Conservation (phyloP, 2,797 vertebrate species). For the Hydrophis major region DNA sequence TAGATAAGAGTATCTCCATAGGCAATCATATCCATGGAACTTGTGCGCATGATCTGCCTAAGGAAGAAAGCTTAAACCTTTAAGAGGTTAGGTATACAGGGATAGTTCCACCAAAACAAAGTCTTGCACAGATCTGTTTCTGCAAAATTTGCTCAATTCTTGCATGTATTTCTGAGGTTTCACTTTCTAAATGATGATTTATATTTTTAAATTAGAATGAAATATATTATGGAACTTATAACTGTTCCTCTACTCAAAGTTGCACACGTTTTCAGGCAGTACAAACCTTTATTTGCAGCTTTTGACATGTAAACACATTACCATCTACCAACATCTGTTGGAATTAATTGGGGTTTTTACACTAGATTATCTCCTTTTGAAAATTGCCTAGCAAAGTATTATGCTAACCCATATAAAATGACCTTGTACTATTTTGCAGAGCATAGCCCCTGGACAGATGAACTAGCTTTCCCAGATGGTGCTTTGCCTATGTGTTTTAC, state of each 20-base stretch:
- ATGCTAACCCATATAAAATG: conserved; percentile 64
- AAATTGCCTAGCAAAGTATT: conserved; percentile 66
- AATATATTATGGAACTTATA: conserved; percentile 54
- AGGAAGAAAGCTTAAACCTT: conserved; percentile 59
- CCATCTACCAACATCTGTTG: conserved; percentile 58
- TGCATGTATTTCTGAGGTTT: conserved; percentile 61
- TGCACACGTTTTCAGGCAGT: conserved; percentile 53
- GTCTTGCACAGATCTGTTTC: conserved; percentile 27
- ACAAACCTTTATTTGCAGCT: conserved; percentile 62
- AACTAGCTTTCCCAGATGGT: conserved; percentile 70
- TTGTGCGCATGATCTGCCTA: conserved; percentile 2
- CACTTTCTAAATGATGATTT: conserved; percentile 59
- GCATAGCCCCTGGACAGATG: conserved; percentile 70
- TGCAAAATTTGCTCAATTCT: conserved; percentile 31
- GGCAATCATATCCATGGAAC: not conserved
- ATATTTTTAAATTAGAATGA: conserved; percentile 55
- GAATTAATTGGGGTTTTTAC: conserved; percentile 66
- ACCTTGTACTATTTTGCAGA: conserved; percentile 70
- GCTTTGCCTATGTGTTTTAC: conserved; percentile 69
- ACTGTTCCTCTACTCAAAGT: conserved; percentile 59
- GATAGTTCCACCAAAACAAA: conserved; percentile 46
- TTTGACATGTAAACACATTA: conserved; percentile 58
- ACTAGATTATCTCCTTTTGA: conserved; percentile 62
- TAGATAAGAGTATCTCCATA: not conserved
- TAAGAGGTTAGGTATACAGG: conserved; percentile 20